These are phyloP conservation scores for Chironomus riparius DNA, from an alignment of 2,888 invertebrate species.

Conservation along the genomic window DNA sequence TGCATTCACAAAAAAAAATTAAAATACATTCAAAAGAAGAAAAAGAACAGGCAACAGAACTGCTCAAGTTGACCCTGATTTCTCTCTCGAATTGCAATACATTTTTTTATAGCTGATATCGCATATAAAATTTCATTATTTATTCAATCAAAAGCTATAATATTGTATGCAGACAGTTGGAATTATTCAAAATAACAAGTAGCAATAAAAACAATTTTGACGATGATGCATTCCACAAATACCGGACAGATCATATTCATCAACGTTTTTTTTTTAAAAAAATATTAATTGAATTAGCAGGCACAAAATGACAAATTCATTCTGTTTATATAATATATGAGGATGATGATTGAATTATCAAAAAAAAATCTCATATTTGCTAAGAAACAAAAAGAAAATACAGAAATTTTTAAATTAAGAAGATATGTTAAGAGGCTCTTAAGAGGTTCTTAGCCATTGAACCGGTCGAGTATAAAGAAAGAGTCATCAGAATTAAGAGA, in stretches of 20 bases:
- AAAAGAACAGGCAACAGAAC: constrained; percentile 33
- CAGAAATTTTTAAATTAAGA: too few relatives aligned
- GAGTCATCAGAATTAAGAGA: too few relatives aligned
- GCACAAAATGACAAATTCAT: background rate
- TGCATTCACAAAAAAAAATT: constrained; percentile 31
- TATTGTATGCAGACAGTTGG: background rate
- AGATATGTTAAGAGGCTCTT: too few relatives aligned
- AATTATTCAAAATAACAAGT: background rate
- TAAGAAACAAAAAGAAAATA: too few relatives aligned
- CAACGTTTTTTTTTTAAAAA: background rate
- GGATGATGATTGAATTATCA: too few relatives aligned
- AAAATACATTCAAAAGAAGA: constrained; percentile 35
- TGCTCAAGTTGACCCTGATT: background rate
- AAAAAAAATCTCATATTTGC: too few relatives aligned
- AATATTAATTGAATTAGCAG: background rate
- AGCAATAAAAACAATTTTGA: background rate
- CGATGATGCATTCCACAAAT: background rate
- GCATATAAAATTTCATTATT: background rate
- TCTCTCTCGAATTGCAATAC: background rate
- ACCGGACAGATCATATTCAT: background rate
- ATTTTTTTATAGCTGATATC: background rate
- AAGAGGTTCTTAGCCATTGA: too few relatives aligned
- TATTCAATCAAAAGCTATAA: background rate
- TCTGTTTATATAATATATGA: too few relatives aligned
- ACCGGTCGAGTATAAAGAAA: too few relatives aligned